phyloP scores from a whole-genome alignment of 2,888 invertebrate species.

The Nomada hirtipes region DNA sequence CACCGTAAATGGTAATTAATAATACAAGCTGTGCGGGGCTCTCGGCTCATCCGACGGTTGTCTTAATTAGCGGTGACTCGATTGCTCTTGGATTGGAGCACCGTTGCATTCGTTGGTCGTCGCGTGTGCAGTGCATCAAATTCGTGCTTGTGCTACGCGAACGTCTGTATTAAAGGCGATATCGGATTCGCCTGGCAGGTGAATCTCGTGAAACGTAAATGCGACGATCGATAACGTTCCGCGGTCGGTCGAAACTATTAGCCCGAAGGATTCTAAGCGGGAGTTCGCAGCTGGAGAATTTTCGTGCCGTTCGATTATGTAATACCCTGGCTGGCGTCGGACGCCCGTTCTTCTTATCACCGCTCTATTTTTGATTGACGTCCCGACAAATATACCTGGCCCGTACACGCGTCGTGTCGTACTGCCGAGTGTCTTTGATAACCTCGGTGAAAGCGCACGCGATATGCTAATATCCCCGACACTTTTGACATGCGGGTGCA shows the following conservation, averaged over 20 bases:
- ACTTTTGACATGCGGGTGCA: conserved; percentile 44
- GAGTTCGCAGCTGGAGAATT: not conserved
- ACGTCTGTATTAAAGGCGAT: not conserved
- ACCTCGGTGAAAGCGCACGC: conserved; percentile 69
- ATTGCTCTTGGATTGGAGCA: conserved; percentile 17
- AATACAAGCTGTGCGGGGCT: not conserved
- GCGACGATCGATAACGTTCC: conserved; percentile 27
- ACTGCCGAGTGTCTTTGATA: conserved; percentile 57
- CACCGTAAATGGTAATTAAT: conserved; percentile 39
- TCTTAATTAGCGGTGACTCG: conserved; percentile 39
- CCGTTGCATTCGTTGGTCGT: conserved; percentile 19
- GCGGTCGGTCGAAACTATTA: not conserved
- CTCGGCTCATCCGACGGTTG: conserved; percentile 22
- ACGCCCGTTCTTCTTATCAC: not conserved
- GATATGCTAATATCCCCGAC: conserved; percentile 72
- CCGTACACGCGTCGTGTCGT: conserved; percentile 25
- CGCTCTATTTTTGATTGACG: conserved; percentile 2
- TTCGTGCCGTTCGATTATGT: conserved; percentile 23
- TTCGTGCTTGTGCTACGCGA: not conserved
- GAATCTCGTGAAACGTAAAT: conserved; percentile 20
- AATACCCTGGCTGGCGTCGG: not conserved
- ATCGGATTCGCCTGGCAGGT: not conserved
- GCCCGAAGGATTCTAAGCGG: not conserved
- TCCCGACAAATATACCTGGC: conserved; percentile 39
- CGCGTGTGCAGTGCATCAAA: conserved; percentile 10